Conservation (phyloP, 2,113 vertebrate species). For the Muntiacus muntjak region DNA sequence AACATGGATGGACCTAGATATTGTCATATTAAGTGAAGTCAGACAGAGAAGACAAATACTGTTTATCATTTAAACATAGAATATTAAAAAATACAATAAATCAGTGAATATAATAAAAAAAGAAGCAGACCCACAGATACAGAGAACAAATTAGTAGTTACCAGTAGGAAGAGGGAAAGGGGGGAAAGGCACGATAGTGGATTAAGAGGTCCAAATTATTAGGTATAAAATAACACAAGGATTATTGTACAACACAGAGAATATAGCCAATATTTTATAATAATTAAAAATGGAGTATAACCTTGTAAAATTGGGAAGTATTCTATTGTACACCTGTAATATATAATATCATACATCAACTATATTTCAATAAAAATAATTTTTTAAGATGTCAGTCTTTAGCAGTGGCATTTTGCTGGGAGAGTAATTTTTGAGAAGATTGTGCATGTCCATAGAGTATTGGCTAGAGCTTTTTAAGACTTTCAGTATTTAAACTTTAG, state of each 20-base stretch:
- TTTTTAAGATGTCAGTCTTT: background rate
- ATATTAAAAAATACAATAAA: background rate
- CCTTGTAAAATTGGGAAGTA: background rate
- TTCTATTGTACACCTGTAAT: background rate
- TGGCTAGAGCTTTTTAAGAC: background rate
- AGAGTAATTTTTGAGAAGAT: background rate
- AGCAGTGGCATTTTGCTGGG: background rate
- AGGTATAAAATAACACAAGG: background rate
- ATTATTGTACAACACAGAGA: background rate
- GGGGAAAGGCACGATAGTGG: background rate
- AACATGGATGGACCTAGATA: background rate
- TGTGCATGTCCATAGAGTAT: background rate
- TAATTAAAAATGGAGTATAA: background rate
- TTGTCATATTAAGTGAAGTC: background rate
- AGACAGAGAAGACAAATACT: background rate
- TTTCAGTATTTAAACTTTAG: background rate
- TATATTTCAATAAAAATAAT: background rate
- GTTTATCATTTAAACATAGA: background rate
- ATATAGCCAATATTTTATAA: background rate
- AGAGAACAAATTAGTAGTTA: background rate
- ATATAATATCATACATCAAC: background rate
- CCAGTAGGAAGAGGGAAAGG: background rate
- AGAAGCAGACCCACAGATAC: background rate
- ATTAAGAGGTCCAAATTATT: background rate
- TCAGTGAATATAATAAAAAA: background rate